Evolutionary conservation across 37 sponge, comb jelly and placozoan species (phyloP).

Genomic region (Corticium candelabrum): DNA sequence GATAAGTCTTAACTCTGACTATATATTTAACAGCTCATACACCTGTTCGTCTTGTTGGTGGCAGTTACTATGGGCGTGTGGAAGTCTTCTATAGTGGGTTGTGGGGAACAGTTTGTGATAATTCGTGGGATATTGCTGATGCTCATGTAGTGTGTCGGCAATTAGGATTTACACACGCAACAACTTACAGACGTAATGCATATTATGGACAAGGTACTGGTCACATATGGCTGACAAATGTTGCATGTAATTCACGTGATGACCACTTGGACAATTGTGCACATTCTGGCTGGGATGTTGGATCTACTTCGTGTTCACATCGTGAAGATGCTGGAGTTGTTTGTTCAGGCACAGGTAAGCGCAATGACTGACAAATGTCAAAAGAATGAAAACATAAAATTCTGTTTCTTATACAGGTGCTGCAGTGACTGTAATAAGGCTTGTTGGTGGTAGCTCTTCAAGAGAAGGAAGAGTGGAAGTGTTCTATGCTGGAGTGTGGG

Average conservation of each 20-base stretch:
- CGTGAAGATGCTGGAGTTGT: background rate
- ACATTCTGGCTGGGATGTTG: background rate
- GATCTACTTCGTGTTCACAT: background rate
- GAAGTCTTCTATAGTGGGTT: background rate
- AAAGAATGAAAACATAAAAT: no score
- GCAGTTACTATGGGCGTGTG: background rate
- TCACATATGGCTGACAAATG: constrained; percentile 47
- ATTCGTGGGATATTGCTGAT: background rate
- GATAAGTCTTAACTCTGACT: no score
- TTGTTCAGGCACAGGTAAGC: background rate
- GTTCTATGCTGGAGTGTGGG: constrained; percentile 31
- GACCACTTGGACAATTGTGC: background rate
- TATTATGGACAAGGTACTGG: constrained; percentile 23
- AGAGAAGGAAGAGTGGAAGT: constrained; percentile 28
- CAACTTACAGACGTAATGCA: background rate
- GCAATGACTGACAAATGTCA: no score
- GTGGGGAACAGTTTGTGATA: background rate
- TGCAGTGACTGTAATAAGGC: no score
- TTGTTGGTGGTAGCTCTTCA: background rate
- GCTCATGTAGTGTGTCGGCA: background rate
- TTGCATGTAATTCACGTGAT: constrained; percentile 1
- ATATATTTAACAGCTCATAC: background rate
- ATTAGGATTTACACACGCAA: background rate
- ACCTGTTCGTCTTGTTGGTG: constrained; percentile 18
- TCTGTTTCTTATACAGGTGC: no score